Conservation (phyloP, 2,888 invertebrate species). For the Siphlonurus alternatus region DNA sequence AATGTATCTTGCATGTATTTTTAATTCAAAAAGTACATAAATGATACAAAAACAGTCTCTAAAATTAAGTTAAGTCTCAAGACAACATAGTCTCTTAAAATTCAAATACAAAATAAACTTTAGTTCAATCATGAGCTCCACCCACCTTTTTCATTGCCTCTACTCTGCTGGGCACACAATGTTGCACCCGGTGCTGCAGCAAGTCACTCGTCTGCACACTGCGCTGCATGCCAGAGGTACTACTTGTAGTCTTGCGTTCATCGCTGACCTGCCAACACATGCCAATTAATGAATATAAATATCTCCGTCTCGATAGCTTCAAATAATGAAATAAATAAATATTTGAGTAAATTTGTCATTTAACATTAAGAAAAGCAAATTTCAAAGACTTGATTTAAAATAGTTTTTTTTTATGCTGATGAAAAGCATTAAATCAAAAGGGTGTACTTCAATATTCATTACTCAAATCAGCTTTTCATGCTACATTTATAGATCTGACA, state of each 20-base stretch:
- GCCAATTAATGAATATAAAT: background rate
- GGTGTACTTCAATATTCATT: too few species aligned
- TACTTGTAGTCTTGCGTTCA: slow-evolving; percentile 63
- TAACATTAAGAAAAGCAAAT: background rate
- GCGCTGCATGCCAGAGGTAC: slow-evolving; percentile 77
- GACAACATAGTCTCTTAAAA: too few species aligned
- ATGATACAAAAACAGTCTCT: too few species aligned
- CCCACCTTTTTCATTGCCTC: slow-evolving; percentile 33
- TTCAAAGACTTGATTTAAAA: background rate
- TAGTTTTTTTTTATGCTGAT: too few species aligned
- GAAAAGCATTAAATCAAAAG: too few species aligned
- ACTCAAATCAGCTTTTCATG: too few species aligned
- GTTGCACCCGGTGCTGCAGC: slow-evolving; percentile 50
- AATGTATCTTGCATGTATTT: too few species aligned
- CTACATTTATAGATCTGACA: too few species aligned
- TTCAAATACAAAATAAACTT: too few species aligned
- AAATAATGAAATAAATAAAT: background rate
- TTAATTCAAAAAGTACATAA: too few species aligned
- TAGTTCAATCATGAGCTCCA: too few species aligned
- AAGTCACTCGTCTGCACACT: slow-evolving; percentile 67
- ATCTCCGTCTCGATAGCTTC: background rate
- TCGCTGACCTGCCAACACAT: slow-evolving; percentile 38
- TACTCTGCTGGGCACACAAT: slow-evolving; percentile 56
- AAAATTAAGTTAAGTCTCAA: too few species aligned
- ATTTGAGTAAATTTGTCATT: background rate